These are phyloP conservation scores for Amphipyra tragopoginis DNA, from an alignment of 2,888 invertebrate genomes.

Conservation along the genomic window DNA sequence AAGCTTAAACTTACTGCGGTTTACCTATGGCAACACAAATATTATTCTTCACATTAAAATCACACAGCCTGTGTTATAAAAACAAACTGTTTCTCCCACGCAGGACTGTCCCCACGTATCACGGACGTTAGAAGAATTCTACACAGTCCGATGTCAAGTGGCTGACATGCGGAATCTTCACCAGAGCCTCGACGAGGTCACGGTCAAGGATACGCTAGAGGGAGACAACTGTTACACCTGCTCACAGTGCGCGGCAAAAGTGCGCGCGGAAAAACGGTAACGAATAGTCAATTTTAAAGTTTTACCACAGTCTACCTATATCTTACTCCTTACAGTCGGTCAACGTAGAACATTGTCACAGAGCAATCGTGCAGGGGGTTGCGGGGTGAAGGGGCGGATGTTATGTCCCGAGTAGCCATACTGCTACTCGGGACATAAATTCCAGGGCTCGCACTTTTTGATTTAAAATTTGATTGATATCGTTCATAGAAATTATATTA, in stretches of 20 bases:
- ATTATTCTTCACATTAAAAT: neutral
- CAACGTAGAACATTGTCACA: too few relatives aligned
- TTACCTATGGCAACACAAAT: too few relatives aligned
- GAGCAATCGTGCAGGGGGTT: too few relatives aligned
- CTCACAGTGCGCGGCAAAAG: constrained; percentile 98
- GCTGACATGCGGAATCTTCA: constrained; percentile 98
- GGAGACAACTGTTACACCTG: constrained; percentile 99
- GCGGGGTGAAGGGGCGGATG: too few relatives aligned
- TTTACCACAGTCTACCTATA: too few relatives aligned
- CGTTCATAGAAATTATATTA: too few relatives aligned
- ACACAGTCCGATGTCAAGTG: constrained; percentile 98
- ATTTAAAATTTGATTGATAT: too few relatives aligned
- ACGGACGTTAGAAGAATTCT: constrained; percentile 98
- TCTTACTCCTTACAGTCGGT: too few relatives aligned
- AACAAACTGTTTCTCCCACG: constrained; percentile 7
- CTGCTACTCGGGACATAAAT: too few relatives aligned
- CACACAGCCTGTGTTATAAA: neutral
- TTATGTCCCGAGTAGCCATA: too few relatives aligned
- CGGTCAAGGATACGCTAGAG: constrained; percentile 98
- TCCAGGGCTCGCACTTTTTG: too few relatives aligned
- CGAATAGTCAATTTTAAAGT: neutral
- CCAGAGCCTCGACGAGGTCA: constrained; percentile 98
- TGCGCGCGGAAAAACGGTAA: constrained; percentile 97
- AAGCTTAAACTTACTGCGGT: too few relatives aligned
- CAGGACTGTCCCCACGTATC: constrained; percentile 98